phyloP scores from a whole-genome alignment of 2,888 invertebrate genomes.

The Resseliella maxima region DNA sequence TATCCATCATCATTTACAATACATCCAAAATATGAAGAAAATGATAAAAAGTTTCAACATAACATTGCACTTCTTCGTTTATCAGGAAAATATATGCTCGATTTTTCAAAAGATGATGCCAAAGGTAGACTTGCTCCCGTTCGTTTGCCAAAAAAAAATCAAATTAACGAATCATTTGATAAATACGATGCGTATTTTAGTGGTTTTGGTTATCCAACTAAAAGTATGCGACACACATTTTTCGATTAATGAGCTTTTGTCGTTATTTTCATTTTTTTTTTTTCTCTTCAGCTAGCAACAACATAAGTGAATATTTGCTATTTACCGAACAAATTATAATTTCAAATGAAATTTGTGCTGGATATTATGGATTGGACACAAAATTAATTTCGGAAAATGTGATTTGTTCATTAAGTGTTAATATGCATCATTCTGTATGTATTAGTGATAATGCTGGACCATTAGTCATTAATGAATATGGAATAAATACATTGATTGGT shows the following conservation, averaged over 20 bases:
- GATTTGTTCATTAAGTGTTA: neutral
- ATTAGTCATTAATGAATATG: neutral
- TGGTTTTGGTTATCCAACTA: too few species aligned
- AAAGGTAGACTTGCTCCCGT: neutral
- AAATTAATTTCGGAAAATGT: neutral
- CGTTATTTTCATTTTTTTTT: neutral
- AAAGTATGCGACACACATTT: too few species aligned
- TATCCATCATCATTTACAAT: neutral
- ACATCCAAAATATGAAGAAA: neutral
- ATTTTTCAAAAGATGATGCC: neutral
- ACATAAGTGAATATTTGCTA: neutral
- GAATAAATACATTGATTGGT: neutral
- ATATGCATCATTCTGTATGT: neutral
- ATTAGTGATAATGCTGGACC: neutral
- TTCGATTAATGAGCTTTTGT: too few species aligned
- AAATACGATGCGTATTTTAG: neutral
- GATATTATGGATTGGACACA: neutral
- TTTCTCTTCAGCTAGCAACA: neutral
- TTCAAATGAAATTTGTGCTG: neutral
- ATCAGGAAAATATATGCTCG: neutral
- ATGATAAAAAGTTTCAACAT: neutral
- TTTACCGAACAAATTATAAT: neutral
- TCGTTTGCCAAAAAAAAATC: neutral
- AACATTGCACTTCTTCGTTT: neutral
- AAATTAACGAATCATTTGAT: neutral